phyloP scores from a whole-genome alignment of 2,797 vertebrate species.

The Lithobates sylvaticus region DNA sequence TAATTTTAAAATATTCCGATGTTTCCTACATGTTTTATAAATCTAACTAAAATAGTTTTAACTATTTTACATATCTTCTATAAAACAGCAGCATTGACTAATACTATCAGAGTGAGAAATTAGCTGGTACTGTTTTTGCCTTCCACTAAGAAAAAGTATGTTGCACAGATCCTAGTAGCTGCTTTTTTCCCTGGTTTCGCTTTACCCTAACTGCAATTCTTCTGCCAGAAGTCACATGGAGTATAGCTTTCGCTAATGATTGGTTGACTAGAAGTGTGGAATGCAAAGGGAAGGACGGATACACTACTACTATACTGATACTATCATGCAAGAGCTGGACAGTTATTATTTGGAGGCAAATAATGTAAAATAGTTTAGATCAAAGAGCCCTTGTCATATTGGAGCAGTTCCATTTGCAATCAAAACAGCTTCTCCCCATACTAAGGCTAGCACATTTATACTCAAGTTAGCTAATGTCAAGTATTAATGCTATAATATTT shows the following conservation, averaged over 20 bases:
- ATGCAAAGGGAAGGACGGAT: not conserved
- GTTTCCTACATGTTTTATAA: not conserved
- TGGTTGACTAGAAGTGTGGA: not conserved
- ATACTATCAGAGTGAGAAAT: no score
- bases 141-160: not conserved
- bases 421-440: no score
- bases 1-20: not conserved
- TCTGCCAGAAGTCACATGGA: slow-evolving; percentile 20
- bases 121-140: not conserved
- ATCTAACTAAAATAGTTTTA: not conserved
- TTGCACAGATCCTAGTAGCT: not conserved
- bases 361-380: no score
- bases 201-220: not conserved
- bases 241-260: not conserved
- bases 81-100: not conserved
- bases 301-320: not conserved
- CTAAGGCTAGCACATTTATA: no score
- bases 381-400: no score
- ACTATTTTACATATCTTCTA: not conserved
- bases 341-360: not conserved
- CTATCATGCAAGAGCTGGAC: not conserved
- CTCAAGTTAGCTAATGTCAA: no score
- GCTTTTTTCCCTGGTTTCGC: slow-evolving; percentile 6
- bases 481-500: no score
- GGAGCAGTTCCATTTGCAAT: no score